Conservation (phyloP, 2,888 invertebrate species). For the Mythimna albipuncta region DNA sequence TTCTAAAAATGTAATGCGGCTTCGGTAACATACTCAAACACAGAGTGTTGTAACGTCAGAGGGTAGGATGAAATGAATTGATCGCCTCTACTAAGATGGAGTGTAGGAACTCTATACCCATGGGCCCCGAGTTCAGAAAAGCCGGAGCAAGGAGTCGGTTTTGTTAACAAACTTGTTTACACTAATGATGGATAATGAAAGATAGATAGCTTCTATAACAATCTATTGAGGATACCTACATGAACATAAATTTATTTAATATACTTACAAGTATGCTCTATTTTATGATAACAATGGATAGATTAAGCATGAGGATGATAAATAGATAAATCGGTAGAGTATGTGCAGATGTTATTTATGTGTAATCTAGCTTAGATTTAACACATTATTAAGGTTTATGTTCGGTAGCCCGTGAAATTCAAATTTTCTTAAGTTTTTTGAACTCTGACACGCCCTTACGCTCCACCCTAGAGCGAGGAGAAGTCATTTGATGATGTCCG, state of each 20-base stretch:
- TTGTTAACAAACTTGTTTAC: conserved; percentile 80
- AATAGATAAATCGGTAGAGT: background rate
- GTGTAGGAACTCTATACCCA: conserved; percentile 82
- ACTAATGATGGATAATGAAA: conserved; percentile 82
- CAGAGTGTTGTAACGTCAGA: conserved; percentile 71
- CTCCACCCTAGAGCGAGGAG: too few species aligned
- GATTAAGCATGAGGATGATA: background rate
- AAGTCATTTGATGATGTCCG: background rate
- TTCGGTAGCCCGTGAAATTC: too few species aligned
- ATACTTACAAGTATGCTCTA: background rate
- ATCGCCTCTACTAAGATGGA: conserved; percentile 80
- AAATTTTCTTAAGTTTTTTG: too few species aligned
- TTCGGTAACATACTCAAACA: conserved; percentile 44
- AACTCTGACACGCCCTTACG: too few species aligned
- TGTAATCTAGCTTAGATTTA: background rate
- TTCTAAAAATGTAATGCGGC: conserved; percentile 21
- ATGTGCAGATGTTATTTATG: background rate
- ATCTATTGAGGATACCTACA: conserved; percentile 49
- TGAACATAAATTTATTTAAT: conserved; percentile 2
- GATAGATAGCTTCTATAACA: conserved; percentile 71
- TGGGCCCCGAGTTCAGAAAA: conserved; percentile 73
- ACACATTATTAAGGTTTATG: background rate
- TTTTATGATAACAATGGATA: background rate
- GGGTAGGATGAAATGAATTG: conserved; percentile 82
- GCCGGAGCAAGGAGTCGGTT: conserved; percentile 70